A percentile compares a stretch with the other conserved stretches of the same genome.
phyloP scores from a whole-genome alignment of 1,140 invertebrate species.

The Pseudomyrmex cubaensis region DNA sequence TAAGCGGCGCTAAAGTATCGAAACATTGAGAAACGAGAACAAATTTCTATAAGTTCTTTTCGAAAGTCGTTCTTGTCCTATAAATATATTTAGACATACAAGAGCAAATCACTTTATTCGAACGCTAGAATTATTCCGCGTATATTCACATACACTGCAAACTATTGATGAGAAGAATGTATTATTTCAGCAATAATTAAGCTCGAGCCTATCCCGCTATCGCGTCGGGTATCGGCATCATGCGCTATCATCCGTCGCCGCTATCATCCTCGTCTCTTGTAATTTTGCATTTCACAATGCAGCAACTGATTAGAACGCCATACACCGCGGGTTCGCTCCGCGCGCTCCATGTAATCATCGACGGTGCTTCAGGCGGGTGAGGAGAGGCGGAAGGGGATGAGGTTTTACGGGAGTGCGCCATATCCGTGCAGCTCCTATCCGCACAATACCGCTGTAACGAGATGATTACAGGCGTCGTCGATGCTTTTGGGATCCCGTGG shows the following conservation, averaged over 20 bases:
- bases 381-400: constrained; percentile 34
- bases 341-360: constrained; percentile 77
- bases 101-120: neutral
- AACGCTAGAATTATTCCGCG: neutral
- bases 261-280: constrained; percentile 69
- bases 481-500: constrained; percentile 65
- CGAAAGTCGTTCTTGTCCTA: neutral
- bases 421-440: constrained; percentile 52
- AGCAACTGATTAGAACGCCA: constrained; percentile 77
- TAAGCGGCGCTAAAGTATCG: no score
- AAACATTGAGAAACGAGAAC: no score
- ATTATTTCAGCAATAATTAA: constrained; percentile 63
- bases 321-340: constrained; percentile 61
- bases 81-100: neutral
- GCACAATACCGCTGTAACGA: constrained; percentile 78
- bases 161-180: constrained; percentile 19
- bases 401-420: constrained; percentile 64
- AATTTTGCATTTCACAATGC: constrained; percentile 79
- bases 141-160: constrained; percentile 29
- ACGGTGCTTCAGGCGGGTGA: constrained; percentile 55
- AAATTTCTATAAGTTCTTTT: neutral
- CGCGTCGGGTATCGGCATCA: constrained; percentile 34
- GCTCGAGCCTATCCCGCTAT: constrained; percentile 10
- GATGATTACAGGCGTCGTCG: constrained; percentile 78
- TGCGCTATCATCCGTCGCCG: constrained; percentile 45